Conservation (phyloP, 2,797 vertebrate species). For the Onychomys leucogaster region DNA sequence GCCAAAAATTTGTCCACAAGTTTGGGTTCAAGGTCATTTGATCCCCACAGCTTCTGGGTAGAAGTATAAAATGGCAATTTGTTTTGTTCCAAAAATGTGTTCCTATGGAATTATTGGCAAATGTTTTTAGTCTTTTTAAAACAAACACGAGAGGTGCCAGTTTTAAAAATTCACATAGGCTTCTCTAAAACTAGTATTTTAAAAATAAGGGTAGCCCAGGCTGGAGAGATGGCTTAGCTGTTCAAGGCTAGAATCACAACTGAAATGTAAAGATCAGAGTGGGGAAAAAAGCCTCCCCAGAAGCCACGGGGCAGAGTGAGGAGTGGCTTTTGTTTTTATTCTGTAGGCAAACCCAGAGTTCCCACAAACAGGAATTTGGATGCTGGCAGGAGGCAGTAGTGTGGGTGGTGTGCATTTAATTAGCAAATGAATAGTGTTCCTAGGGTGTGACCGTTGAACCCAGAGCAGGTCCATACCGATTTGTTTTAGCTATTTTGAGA, state of each 20-base stretch:
- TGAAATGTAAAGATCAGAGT: background rate
- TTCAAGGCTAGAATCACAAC: background rate
- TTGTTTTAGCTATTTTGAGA: constrained; percentile 85
- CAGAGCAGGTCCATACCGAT: constrained; percentile 81
- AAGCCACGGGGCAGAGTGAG: background rate
- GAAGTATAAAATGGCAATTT: constrained; percentile 9
- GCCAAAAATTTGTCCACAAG: background rate
- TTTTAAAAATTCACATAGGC: constrained; percentile 56
- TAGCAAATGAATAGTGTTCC: constrained; percentile 85
- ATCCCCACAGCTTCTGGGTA: background rate
- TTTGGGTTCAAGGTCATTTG: constrained; percentile 6
- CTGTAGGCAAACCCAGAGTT: constrained; percentile 82
- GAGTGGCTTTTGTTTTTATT: constrained; percentile 75
- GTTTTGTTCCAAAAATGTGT: background rate
- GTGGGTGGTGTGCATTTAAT: constrained; percentile 82
- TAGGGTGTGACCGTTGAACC: constrained; percentile 80
- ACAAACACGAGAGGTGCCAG: constrained; percentile 14
- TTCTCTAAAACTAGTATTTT: constrained; percentile 7
- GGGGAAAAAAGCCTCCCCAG: background rate
- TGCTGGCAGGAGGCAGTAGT: constrained; percentile 79
- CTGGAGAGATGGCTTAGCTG: background rate
- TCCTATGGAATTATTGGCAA: background rate
- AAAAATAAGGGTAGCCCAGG: background rate
- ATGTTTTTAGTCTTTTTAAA: background rate
- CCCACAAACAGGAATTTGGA: constrained; percentile 81